Percentiles rank a stretch among this genome's conserved stretches.
Evolutionary conservation across 2,888 invertebrate genomes (phyloP).

Genomic region (Caenorhabditis zanzibari): DNA sequence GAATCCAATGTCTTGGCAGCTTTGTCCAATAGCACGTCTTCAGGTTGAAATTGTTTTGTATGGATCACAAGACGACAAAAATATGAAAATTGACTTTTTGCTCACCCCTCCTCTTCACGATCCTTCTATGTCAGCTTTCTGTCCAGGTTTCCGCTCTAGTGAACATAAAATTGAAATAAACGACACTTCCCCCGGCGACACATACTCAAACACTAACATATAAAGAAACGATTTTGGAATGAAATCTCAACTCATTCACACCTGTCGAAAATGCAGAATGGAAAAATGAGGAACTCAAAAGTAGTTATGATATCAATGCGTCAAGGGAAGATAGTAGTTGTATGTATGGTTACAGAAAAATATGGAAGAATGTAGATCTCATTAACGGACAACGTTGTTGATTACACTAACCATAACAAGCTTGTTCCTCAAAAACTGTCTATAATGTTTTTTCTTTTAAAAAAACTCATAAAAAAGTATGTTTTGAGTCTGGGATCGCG

Average conservation of each 20-base stretch:
- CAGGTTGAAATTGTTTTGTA: constrained; percentile 51
- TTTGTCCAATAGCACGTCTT: neutral
- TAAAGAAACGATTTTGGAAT: constrained; percentile 35
- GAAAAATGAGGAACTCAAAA: neutral
- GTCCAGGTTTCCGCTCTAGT: constrained; percentile 65
- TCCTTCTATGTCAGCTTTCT: constrained; percentile 16
- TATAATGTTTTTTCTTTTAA: too few species aligned
- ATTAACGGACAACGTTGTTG: too few species aligned
- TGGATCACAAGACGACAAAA: constrained; percentile 59
- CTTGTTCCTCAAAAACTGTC: too few species aligned
- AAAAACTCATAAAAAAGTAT: too few species aligned
- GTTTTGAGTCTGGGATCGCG: too few species aligned
- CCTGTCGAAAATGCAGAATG: neutral
- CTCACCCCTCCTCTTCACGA: neutral
- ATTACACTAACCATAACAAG: too few species aligned
- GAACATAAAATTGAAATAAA: constrained; percentile 67
- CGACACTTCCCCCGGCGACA: constrained; percentile 54
- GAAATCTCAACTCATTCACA: constrained; percentile 29
- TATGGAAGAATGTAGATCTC: neutral
- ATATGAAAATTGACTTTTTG: constrained; percentile 60
- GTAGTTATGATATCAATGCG: neutral
- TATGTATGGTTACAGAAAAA: neutral
- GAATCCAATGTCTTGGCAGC: neutral
- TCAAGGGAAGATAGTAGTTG: neutral
- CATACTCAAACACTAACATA: constrained; percentile 44